Evolutionary conservation across 2,888 invertebrate genomes (phyloP).

Genomic region (Trachelus stipa): DNA sequence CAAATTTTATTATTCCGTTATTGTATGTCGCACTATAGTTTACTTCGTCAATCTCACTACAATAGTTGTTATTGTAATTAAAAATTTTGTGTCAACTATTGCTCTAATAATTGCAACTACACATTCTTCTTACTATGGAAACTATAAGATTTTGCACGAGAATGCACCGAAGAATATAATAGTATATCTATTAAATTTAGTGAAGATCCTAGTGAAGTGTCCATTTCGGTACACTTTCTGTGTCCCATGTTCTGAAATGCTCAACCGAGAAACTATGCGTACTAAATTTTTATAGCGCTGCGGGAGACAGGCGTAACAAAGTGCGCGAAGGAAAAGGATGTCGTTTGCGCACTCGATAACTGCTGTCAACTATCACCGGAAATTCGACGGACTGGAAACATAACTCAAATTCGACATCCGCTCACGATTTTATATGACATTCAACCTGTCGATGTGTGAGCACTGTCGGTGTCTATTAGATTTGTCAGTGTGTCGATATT

Average conservation of each 20-base stretch:
- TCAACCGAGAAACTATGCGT: neutral
- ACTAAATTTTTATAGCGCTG: too few relatives aligned
- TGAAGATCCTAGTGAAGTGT: neutral
- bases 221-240: neutral
- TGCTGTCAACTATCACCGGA: neutral
- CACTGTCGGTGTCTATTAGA: too few relatives aligned
- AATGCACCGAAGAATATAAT: neutral
- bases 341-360: neutral
- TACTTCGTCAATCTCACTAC: too few relatives aligned
- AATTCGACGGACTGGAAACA: neutral
- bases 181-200: neutral
- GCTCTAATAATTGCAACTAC: too few relatives aligned
- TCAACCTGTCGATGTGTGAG: neutral
- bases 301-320: neutral
- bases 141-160: neutral
- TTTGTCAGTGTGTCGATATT: too few relatives aligned
- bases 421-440: neutral
- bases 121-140: neutral
- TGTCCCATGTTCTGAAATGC: neutral
- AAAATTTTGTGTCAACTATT: too few relatives aligned
- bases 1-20: too few relatives aligned
- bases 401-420: neutral
- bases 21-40: too few relatives aligned
- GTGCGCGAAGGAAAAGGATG: neutral
- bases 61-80: too few relatives aligned